Percentiles rank a stretch among this genome's conserved stretches.
Conservation (phyloP, 2,113 vertebrate genomes). For the Brachypteracias leptosomus region DNA sequence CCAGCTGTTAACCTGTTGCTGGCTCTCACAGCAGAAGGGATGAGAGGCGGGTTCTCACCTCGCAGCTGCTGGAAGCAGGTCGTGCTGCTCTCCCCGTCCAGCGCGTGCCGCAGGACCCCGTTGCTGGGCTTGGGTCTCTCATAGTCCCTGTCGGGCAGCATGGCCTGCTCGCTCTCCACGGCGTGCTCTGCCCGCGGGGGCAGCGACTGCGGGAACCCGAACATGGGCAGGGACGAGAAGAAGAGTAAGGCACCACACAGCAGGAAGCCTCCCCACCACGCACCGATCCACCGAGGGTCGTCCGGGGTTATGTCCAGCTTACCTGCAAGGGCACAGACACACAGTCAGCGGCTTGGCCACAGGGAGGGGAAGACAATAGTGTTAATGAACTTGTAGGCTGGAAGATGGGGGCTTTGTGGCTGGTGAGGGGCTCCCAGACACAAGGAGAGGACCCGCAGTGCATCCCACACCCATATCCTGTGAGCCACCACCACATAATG, state of each 20-base stretch:
- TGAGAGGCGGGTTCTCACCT: constrained; percentile 73
- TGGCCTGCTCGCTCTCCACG: constrained; percentile 88
- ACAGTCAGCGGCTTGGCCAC: not conserved
- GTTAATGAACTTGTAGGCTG: accelerated
- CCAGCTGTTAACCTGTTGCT: not conserved
- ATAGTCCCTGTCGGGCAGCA: constrained; percentile 85
- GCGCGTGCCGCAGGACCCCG: constrained; percentile 73
- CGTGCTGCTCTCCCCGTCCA: constrained; percentile 76
- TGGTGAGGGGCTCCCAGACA: not conserved
- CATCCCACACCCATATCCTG: accelerated
- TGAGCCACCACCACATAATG: not conserved
- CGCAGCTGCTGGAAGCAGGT: constrained; percentile 94
- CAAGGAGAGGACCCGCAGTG: not conserved
- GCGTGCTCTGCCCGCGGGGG: constrained; percentile 73
- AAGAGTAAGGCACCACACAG: constrained; percentile 98
- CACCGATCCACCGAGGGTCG: constrained; percentile 97
- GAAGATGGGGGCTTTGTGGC: not conserved
- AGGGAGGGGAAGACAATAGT: accelerated
- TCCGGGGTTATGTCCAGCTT: constrained; percentile 90
- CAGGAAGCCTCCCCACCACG: constrained; percentile 98
- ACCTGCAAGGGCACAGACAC: constrained; percentile 65
- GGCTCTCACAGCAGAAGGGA: accelerated
- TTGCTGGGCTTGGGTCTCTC: constrained; percentile 91
- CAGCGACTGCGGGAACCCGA: constrained; percentile 95
- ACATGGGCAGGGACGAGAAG: constrained; percentile 94